A percentile compares a stretch with the other conserved stretches of the same genome.
phyloP scores from a whole-genome alignment of 2,797 vertebrate genomes.

The Pangasius sanitwongsei region DNA sequence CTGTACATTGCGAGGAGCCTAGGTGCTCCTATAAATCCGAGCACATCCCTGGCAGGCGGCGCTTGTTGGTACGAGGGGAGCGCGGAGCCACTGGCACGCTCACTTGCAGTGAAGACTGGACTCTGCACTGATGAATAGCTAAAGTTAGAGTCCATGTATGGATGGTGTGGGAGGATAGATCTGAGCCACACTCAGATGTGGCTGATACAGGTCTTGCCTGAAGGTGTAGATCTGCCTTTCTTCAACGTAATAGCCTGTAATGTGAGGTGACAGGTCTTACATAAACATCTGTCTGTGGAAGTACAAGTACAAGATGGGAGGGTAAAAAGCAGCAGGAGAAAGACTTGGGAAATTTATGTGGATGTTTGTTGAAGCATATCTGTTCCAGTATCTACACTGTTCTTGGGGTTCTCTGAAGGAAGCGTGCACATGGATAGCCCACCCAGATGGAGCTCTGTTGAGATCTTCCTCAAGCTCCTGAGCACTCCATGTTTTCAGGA shows the following conservation, averaged over 20 bases:
- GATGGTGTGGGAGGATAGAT: conserved; percentile 11
- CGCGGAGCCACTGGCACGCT: conserved; percentile 28
- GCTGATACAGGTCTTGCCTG: conserved; percentile 4
- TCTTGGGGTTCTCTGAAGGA: neutral
- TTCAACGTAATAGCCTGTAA: conserved; percentile 16
- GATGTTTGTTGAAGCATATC: conserved; percentile 15
- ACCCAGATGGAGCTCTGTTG: neutral
- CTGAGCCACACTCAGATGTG: neutral
- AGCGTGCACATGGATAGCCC: conserved; percentile 24
- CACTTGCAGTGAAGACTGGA: conserved; percentile 16
- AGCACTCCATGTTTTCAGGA: neutral
- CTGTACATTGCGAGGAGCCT: conserved; percentile 16
- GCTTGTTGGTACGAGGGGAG: conserved; percentile 19
- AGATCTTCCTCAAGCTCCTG: neutral
- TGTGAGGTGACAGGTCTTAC: conserved; percentile 14
- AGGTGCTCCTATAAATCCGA: conserved; percentile 43
- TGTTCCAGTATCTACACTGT: neutral
- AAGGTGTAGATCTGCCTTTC: conserved; percentile 34
- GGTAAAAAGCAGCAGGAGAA: neutral
- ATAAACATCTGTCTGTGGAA: conserved; percentile 28
- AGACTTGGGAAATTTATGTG: conserved; percentile 19
- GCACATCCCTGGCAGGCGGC: conserved; percentile 30
- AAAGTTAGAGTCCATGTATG: neutral
- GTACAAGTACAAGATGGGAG: neutral
- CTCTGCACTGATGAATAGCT: conserved; percentile 25